Conservation (phyloP, 2,113 vertebrate genomes). For the Mustelus asterias region DNA sequence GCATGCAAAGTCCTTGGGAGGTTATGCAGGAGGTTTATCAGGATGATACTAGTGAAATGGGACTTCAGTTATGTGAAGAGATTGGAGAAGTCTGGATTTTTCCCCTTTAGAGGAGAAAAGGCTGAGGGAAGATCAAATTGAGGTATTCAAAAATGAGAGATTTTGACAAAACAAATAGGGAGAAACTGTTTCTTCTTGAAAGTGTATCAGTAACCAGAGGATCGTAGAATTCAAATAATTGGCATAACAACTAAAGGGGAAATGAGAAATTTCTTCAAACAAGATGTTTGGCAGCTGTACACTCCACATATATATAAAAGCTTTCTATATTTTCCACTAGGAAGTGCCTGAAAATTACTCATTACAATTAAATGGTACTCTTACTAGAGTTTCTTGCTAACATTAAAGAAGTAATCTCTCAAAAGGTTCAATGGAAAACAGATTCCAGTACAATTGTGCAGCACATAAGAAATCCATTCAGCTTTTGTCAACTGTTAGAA, state of each 20-base stretch:
- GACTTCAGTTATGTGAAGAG: not conserved
- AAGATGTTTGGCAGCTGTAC: not conserved
- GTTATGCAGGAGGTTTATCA: not conserved
- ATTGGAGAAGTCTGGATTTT: not conserved
- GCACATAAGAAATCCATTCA: not conserved
- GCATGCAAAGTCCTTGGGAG: not conserved
- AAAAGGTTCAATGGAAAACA: not conserved
- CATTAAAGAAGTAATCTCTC: not conserved
- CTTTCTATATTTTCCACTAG: not conserved
- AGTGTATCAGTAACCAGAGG: not conserved
- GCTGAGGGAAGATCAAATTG: not conserved
- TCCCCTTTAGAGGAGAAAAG: not conserved
- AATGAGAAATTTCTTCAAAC: not conserved
- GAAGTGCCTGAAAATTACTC: not conserved
- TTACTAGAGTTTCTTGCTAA: not conserved
- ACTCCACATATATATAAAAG: not conserved
- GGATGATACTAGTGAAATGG: not conserved
- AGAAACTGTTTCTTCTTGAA: not conserved
- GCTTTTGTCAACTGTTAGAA: not conserved
- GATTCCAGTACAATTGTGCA: not conserved
- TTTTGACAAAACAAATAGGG: not conserved
- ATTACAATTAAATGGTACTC: not conserved
- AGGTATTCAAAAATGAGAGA: not conserved
- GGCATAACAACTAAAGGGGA: not conserved
- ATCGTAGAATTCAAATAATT: too few relatives aligned